Evolutionary conservation across 2,113 vertebrate species (phyloP), one percentile per base, ranked within the genome.

Genomic region (Falco punctatus): DNA sequence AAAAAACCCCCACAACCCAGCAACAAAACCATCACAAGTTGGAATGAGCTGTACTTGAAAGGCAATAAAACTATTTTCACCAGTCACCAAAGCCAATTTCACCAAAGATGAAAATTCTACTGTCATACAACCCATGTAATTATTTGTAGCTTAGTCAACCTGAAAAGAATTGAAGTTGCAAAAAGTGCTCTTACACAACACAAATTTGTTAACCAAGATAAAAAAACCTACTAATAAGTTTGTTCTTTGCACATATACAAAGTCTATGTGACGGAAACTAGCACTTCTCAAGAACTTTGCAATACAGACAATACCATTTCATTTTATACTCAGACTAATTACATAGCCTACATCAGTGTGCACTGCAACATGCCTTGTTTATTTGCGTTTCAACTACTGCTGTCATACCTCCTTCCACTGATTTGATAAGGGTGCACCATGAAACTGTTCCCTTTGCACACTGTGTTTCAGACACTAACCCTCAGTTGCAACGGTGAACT

Each of bases 41-140:
- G 69, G 69, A 86, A 78, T 30, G 33, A 64, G 21, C 52, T 79
- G 57, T 69, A 84, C 65, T 67, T 67, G 30, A 88, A 87, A 88
- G 66, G 62, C 87, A 90, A 91, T 42, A 65, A 49, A 92, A 92
- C 40, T 81, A 46, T 70, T 83, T 94, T 58, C 80, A 94, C 52
- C 65, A 77, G 30, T 77, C 86, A 95, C 79, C 42, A 58, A 79
- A 92, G 75, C 19, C 27, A 74, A 19, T 61, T 61, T 89, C 64
- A 92, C 38, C 30, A 74, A 81, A 87, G 44, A 86, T 38, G 17
- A 84, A 91, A 71, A 73, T 65, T 69, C 40, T 83, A 94, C 42
- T 89, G 33, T 62, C 65, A 67, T 33, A 78, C 38, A 92, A 81
- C 16, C 35, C 23, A 86, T n/a, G 44, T 16, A 93, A 81, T 51